These are phyloP conservation scores for Yoshiicerus persimilis DNA, from an alignment of 1,140 invertebrate species.

Conservation along the genomic window DNA sequence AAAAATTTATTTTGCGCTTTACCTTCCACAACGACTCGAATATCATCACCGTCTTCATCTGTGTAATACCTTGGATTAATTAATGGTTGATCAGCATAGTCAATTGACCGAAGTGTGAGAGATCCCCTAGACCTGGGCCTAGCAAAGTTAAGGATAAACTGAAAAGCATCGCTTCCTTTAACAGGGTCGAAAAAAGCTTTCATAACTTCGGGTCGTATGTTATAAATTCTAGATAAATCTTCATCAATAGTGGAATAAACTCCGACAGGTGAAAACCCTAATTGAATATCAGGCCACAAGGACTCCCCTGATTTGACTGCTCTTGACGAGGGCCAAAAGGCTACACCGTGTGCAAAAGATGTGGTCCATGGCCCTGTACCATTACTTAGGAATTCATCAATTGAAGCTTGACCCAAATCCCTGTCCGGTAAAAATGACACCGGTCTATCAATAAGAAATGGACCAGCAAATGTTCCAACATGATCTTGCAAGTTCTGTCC, in stretches of 20 bases:
- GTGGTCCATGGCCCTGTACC: constrained; percentile 31
- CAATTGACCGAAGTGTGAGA: not conserved
- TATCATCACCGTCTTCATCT: not conserved
- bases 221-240: not conserved
- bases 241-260: not conserved
- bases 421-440: not conserved
- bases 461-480: constrained; percentile 30
- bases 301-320: constrained; percentile 25
- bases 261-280: not conserved
- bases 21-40: not conserved
- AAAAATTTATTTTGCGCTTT: not conserved
- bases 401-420: not conserved
- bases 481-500: constrained; percentile 55
- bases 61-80: constrained; percentile 24
- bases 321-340: constrained; percentile 21
- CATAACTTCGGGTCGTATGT: not conserved
- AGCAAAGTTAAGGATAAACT: constrained; percentile 20
- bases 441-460: constrained; percentile 36
- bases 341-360: constrained; percentile 46
- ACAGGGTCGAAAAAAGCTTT: constrained; percentile 31
- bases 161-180: constrained; percentile 36
- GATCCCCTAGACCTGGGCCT: constrained; percentile 24
- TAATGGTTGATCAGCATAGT: constrained; percentile 14
- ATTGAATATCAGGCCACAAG: constrained; percentile 35
- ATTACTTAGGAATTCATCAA: constrained; percentile 25